Evolutionary conservation across 2,888 invertebrate species (phyloP).

Genomic region (Parnassius mnemosyne): DNA sequence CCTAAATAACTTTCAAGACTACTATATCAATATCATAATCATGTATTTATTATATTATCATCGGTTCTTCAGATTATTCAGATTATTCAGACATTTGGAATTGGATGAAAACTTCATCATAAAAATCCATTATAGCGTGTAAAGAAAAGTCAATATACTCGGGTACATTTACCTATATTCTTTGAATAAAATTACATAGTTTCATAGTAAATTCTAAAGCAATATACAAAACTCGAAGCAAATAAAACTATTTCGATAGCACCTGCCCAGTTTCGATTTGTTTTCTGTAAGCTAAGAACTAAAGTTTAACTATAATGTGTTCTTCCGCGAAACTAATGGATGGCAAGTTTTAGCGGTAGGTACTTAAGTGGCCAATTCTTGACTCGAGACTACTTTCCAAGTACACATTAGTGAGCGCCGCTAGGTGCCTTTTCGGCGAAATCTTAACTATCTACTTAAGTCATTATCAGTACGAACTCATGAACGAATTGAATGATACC

Average conservation of each 20-base stretch:
- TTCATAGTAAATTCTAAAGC: neutral
- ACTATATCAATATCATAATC: no score
- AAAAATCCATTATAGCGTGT: neutral
- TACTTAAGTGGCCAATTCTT: conserved; percentile 73
- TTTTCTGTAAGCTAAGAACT: conserved; percentile 55
- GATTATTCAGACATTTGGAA: no score
- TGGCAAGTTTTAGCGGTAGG: conserved; percentile 67
- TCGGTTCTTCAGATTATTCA: no score
- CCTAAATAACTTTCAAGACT: no score
- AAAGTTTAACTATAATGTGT: conserved; percentile 74
- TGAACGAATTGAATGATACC: conserved; percentile 69
- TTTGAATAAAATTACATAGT: neutral
- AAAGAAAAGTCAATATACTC: neutral
- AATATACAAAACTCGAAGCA: conserved; percentile 20
- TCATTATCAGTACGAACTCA: conserved; percentile 63
- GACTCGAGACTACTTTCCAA: conserved; percentile 70
- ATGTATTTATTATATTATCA: no score
- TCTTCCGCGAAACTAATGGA: conserved; percentile 73
- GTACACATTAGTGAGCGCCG: conserved; percentile 70
- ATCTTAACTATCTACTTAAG: conserved; percentile 76
- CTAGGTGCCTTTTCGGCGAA: conserved; percentile 62
- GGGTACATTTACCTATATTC: conserved; percentile 1
- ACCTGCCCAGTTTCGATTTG: conserved; percentile 42
- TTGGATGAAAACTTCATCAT: neutral
- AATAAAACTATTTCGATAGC: conserved; percentile 34